Evolutionary conservation across 2,888 invertebrate genomes (phyloP).

Genomic region (Exephanes ischioxanthus): DNA sequence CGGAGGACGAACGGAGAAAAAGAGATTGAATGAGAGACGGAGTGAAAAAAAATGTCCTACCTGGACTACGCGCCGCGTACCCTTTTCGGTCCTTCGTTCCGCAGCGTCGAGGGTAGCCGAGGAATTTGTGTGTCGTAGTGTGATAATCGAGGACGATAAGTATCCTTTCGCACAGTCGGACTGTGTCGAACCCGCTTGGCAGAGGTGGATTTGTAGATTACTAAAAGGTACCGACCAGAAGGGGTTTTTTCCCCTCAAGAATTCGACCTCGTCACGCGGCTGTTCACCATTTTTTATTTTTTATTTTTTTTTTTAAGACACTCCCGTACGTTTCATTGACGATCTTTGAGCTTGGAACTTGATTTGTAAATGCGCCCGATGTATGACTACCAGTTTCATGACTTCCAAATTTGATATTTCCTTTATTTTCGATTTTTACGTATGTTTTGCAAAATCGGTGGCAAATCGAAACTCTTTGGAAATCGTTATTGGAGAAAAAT

Average conservation of each 20-base stretch:
- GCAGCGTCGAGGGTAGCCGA: conserved; percentile 4
- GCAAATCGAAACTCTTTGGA: too few species aligned
- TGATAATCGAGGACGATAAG: conserved; percentile 58
- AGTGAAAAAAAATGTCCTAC: conserved; percentile 48
- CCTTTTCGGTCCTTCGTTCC: conserved; percentile 38
- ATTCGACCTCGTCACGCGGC: not conserved
- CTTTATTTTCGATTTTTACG: too few species aligned
- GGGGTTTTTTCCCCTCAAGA: not conserved
- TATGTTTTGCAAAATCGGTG: too few species aligned
- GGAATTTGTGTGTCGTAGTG: conserved; percentile 44
- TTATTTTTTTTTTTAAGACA: not conserved
- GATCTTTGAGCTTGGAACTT: too few species aligned
- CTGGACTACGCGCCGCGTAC: conserved; percentile 28
- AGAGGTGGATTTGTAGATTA: not conserved
- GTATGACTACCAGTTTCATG: too few species aligned
- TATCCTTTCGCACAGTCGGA: conserved; percentile 35
- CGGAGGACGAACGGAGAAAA: conserved; percentile 59
- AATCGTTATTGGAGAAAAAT: too few species aligned
- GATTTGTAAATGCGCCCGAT: too few species aligned
- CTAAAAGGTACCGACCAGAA: not conserved
- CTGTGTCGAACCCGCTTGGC: not conserved
- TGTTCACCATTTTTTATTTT: not conserved
- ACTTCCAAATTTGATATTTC: too few species aligned
- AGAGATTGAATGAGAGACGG: not conserved
- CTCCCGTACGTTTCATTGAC: too few species aligned